Evolutionary conservation across 2,113 vertebrate species (phyloP), one percentile per base, ranked within the genome.

Genomic region (Rhegmatorhina hoffmannsi): DNA sequence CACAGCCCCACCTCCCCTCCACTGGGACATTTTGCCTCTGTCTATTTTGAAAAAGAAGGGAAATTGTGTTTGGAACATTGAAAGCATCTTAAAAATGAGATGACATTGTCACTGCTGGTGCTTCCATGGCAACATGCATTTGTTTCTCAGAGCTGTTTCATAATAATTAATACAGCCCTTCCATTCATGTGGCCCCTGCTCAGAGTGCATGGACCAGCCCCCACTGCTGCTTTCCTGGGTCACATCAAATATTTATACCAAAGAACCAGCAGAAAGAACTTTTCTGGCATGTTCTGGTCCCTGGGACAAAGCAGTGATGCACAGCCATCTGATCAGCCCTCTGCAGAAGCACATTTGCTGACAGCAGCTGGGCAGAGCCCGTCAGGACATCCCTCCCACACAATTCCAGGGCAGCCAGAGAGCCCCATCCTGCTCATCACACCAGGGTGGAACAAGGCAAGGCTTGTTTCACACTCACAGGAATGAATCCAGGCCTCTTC

Each of bases 61-160:
- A 76, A 95, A 95, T 92, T 82, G 88, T 66, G 49, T 66, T 87
- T 79, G 84, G 91, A 97, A 50, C 92, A 74, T 10, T 55, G 38
- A 46, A 68, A 95, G 50, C 81, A 40, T 95, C 92, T 96, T 50
- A 56, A 91, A 86, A 70, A 67, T 25, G 62, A 97, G 97, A 96
- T 94, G 94, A 94, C 97, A 89, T 75, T 84, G 97, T 79, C 34
- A 19, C 83, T 11, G 56, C 89, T 34, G 91, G 86, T 50, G 98
- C 97, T 98, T 74, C 98, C 97, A 98, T 98, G 97, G 97, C 96
- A 98, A 98, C 97, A 85, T 34, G 92, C 89, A 63, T 92, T 95
- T 94, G 90, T 94, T 96, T 95, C 89, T 78, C 56, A 11, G 92
- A 91, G 95, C 93, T 53, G 87, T 91, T 69, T 60, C 73, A 86